Conservation (phyloP, 2,113 vertebrate genomes). For the Erythrocebus patas region DNA sequence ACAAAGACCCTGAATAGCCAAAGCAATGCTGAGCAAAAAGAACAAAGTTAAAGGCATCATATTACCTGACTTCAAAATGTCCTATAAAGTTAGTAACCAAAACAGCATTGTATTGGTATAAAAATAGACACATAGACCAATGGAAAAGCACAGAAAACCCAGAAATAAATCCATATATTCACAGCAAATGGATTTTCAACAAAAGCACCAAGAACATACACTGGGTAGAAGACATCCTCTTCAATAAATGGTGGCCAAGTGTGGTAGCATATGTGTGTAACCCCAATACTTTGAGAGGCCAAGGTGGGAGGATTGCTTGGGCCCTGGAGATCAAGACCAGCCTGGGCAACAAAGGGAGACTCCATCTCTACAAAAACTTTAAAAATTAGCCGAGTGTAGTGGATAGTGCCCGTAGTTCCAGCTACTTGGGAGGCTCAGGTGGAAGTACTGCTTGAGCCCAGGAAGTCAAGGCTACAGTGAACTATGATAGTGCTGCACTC, state of each 20-base stretch:
- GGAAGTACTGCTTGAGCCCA: too few relatives aligned
- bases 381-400: too few relatives aligned
- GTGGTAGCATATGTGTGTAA: too few relatives aligned
- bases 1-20: not conserved
- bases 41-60: not conserved
- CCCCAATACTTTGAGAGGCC: too few relatives aligned
- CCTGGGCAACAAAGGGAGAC: too few relatives aligned
- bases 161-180: not conserved
- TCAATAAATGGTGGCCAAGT: not conserved
- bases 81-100: not conserved
- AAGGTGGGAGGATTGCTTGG: too few relatives aligned
- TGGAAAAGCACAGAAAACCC: not conserved
- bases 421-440: too few relatives aligned
- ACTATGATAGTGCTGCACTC: too few relatives aligned
- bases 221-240: not conserved
- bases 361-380: too few relatives aligned
- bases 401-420: too few relatives aligned
- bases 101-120: not conserved
- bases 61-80: not conserved
- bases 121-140: not conserved
- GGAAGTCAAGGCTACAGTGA: too few relatives aligned
- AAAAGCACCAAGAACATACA: not conserved
- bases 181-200: not conserved
- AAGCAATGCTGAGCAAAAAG: not conserved
- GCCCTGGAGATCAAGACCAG: too few relatives aligned